A percentile compares a stretch with the other conserved stretches of the same genome.
Conservation (phyloP, 1,140 invertebrate species). For the Pseudachorutes palmiensis region DNA sequence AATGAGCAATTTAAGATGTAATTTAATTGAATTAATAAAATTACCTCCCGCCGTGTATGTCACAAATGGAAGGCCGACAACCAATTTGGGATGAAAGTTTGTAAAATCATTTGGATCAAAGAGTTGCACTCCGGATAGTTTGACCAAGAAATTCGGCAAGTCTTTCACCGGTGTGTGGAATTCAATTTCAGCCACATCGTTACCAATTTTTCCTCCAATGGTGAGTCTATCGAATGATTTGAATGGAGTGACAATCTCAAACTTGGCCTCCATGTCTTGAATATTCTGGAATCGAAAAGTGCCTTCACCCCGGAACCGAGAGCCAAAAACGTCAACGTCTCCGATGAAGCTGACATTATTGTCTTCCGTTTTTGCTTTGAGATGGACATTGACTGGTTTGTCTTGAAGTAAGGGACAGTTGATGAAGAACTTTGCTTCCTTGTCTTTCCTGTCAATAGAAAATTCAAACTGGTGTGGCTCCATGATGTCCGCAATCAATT, state of each 20-base stretch:
- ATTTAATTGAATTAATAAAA: slow-evolving; percentile 1
- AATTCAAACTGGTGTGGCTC: slow-evolving; percentile 18
- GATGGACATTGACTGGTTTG: slow-evolving; percentile 24
- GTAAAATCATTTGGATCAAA: slow-evolving; percentile 17
- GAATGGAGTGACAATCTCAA: slow-evolving; percentile 39
- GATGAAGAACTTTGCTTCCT: slow-evolving; percentile 21
- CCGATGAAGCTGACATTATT: slow-evolving; percentile 23
- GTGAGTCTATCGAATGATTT: slow-evolving; percentile 31
- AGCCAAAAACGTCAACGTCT: slow-evolving; percentile 19
- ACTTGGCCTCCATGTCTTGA: slow-evolving; percentile 37
- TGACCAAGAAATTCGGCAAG: slow-evolving; percentile 30
- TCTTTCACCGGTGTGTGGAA: slow-evolving; percentile 25
- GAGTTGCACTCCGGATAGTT: slow-evolving; percentile 10
- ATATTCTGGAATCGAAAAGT: slow-evolving; percentile 26
- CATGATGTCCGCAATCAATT: background rate
- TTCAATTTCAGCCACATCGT: slow-evolving; percentile 25
- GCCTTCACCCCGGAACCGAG: slow-evolving; percentile 29
- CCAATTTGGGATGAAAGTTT: slow-evolving; percentile 23
- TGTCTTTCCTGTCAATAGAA: slow-evolving; percentile 15
- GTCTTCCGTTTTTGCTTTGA: slow-evolving; percentile 17
- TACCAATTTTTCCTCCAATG: slow-evolving; percentile 24
- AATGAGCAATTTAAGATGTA: too few relatives aligned
- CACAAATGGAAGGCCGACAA: slow-evolving; percentile 27
- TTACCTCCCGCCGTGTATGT: slow-evolving; percentile 26
- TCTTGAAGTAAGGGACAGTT: slow-evolving; percentile 19